Evolutionary conservation across 2,888 invertebrate genomes (phyloP).

Genomic region (Cephonodes hylas): DNA sequence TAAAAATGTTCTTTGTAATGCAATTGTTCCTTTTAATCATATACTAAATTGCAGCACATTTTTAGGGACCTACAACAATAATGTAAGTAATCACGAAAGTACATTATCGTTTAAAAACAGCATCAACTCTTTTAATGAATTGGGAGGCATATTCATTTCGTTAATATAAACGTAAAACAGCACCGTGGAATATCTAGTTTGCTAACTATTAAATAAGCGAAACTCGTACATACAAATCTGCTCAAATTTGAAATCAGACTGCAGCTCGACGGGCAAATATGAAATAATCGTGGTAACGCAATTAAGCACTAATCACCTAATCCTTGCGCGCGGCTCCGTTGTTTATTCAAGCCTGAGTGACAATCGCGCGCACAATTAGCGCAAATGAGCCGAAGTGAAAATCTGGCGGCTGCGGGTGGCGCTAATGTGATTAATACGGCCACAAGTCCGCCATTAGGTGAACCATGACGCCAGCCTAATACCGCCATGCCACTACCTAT

Average conservation of each 20-base stretch:
- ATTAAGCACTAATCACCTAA: constrained; percentile 80
- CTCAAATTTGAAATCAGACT: constrained; percentile 72
- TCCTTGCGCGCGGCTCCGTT: constrained; percentile 76
- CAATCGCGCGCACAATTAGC: constrained; percentile 80
- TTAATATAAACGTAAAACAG: constrained; percentile 14
- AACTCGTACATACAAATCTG: constrained; percentile 67
- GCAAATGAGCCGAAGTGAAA: constrained; percentile 81
- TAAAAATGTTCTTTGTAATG: no score
- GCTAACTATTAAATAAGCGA: constrained; percentile 38
- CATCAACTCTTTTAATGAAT: background rate
- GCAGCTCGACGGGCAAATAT: constrained; percentile 67
- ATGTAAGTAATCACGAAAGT: background rate
- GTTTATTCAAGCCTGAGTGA: constrained; percentile 81
- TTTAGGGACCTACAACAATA: no score
- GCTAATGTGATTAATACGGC: constrained; percentile 75
- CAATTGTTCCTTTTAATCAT: no score
- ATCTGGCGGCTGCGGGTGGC: constrained; percentile 65
- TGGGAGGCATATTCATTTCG: background rate
- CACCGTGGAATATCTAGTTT: constrained; percentile 11
- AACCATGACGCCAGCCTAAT: constrained; percentile 29
- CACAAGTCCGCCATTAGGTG: constrained; percentile 66
- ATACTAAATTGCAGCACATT: no score
- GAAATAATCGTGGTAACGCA: constrained; percentile 79
- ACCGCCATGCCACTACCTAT: background rate
- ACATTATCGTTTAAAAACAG: background rate